Evolutionary conservation across 2,113 vertebrate species (phyloP).

Genomic region (Maccullochella peelii): DNA sequence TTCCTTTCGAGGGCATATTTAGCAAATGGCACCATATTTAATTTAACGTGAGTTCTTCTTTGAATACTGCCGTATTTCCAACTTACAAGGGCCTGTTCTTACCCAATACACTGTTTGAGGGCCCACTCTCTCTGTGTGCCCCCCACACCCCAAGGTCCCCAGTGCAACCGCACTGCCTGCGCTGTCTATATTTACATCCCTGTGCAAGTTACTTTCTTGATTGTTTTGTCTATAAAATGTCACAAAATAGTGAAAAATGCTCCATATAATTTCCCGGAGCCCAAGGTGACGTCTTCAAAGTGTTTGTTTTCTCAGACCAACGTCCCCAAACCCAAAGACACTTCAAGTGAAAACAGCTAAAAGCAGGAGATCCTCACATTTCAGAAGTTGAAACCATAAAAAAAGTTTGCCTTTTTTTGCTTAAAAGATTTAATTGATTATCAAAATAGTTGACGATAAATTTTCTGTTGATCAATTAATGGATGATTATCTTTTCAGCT

Average conservation of each 20-base stretch:
- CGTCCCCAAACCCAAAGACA: neutral
- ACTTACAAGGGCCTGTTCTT: too few relatives aligned
- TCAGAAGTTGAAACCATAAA: neutral
- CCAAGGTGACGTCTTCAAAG: too few relatives aligned
- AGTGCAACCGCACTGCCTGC: too few relatives aligned
- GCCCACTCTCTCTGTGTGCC: too few relatives aligned
- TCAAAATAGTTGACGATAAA: neutral
- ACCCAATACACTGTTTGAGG: too few relatives aligned
- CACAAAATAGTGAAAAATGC: neutral
- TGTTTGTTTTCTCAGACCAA: neutral
- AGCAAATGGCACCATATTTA: too few relatives aligned
- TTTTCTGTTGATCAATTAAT: neutral
- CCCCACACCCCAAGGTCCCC: too few relatives aligned
- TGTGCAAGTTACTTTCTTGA: neutral
- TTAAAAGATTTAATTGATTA: neutral
- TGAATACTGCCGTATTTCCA: too few relatives aligned
- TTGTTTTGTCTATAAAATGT: neutral
- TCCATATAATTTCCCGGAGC: neutral
- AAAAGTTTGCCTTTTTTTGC: neutral
- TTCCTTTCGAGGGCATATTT: too few relatives aligned
- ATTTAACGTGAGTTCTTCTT: too few relatives aligned
- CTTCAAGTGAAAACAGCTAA: neutral
- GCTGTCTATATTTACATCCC: too few relatives aligned
- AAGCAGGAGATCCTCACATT: neutral
- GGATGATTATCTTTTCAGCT: neutral